phyloP scores from a whole-genome alignment of 1,140 invertebrate genomes.

The Conopomorpha cramerella region DNA sequence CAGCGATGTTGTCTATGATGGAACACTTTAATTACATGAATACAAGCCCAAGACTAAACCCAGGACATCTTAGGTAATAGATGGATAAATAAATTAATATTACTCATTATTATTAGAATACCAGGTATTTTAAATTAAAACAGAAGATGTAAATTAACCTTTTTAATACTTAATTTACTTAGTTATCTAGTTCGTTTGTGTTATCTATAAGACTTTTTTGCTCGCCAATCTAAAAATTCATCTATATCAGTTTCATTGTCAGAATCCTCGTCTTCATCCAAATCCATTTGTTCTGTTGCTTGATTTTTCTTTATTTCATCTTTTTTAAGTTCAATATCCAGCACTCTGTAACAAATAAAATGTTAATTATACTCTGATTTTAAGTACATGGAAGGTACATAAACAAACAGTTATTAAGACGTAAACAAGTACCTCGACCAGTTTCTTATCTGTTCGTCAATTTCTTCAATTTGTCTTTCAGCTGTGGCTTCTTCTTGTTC shows the following conservation, averaged over 20 bases:
- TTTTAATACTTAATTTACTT: conserved; percentile 2
- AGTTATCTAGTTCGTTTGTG: no score
- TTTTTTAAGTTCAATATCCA: conserved; percentile 76
- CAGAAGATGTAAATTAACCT: not conserved
- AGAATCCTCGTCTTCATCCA: conserved; percentile 57
- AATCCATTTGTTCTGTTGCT: conserved; percentile 58
- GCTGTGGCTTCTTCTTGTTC: conserved; percentile 89
- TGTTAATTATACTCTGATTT: no score
- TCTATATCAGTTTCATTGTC: conserved; percentile 75
- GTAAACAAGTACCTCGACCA: conserved; percentile 70
- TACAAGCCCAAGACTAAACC: no score
- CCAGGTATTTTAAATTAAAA: conserved; percentile 2
- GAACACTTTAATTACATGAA: no score
- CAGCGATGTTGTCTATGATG: no score
- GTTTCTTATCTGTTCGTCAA: conserved; percentile 90
- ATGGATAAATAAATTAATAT: conserved; percentile 5
- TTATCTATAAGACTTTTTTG: conserved; percentile 74
- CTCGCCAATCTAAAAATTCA: conserved; percentile 86
- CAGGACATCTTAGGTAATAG: no score
- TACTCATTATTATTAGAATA: conserved; percentile 1
- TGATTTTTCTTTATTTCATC: conserved; percentile 66
- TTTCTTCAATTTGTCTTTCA: conserved; percentile 88
- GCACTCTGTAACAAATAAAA: conserved; percentile 62
- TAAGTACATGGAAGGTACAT: not conserved
- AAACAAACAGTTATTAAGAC: not conserved